Evolutionary conservation across 2,113 vertebrate species (phyloP).

Genomic region (Mesembrinibis cayennensis): DNA sequence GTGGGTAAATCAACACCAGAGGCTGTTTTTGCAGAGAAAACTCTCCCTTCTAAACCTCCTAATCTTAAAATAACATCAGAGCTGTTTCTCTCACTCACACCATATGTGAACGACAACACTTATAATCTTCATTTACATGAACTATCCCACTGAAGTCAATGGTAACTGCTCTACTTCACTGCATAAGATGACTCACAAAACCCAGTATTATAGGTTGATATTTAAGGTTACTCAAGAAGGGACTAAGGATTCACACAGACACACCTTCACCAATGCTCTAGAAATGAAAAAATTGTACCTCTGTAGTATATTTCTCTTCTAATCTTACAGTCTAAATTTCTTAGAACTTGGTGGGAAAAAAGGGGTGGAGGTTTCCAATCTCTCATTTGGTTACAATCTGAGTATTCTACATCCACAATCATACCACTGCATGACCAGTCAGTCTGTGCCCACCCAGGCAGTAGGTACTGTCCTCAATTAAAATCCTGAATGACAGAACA

Average conservation of each 20-base stretch:
- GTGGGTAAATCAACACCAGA: background rate
- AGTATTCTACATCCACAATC: background rate
- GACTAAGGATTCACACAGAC: background rate
- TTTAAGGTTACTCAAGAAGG: background rate
- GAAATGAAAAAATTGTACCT: background rate
- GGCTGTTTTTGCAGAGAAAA: background rate
- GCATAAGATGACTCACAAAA: background rate
- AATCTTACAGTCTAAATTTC: background rate
- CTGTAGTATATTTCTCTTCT: background rate
- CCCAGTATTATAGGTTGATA: background rate
- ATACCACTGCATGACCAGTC: fast-evolving
- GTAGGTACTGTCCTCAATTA: background rate
- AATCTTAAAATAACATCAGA: background rate
- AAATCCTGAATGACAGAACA: background rate
- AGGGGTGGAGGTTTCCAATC: background rate
- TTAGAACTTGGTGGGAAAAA: background rate
- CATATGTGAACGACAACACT: background rate
- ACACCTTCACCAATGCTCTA: background rate
- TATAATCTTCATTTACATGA: background rate
- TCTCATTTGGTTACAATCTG: background rate
- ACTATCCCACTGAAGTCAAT: background rate
- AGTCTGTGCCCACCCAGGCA: background rate
- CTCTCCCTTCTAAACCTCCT: background rate
- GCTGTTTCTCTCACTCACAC: background rate
- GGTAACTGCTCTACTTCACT: background rate